Conservation (phyloP, 1,140 invertebrate genomes). For the Drosophila novamexicana region DNA sequence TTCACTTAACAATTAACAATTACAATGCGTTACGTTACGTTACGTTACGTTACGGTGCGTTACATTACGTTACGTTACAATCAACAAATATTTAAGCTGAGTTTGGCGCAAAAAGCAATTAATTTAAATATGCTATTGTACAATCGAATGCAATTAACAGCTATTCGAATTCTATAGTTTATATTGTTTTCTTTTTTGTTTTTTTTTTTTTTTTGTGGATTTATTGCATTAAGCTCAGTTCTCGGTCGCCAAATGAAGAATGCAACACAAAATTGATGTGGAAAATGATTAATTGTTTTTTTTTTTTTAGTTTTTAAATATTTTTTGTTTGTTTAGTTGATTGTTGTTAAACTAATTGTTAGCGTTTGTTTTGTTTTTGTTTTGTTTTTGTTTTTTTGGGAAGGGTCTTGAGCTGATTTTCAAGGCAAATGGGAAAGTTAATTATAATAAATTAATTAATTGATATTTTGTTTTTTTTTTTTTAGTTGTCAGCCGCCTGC, state of each 20-base stretch:
- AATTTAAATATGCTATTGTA: not conserved
- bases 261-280: not conserved
- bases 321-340: not conserved
- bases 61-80: slow-evolving; percentile 40
- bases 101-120: slow-evolving; percentile 7
- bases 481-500: slow-evolving; percentile 32
- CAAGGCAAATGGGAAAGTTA: not conserved
- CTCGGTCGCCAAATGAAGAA: slow-evolving; percentile 54
- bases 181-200: not conserved
- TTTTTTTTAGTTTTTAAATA: not conserved
- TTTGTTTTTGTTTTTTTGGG: not conserved
- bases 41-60: slow-evolving; percentile 34
- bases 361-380: not conserved
- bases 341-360: not conserved
- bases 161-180: not conserved
- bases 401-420: not conserved
- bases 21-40: slow-evolving; percentile 30
- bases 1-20: slow-evolving; percentile 29
- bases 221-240: slow-evolving; percentile 60
- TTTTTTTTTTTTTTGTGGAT: not conserved
- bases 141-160: slow-evolving; percentile 11
- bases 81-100: slow-evolving; percentile 37
- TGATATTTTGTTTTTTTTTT: not conserved
- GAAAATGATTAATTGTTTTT: slow-evolving; percentile 4
- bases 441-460: slow-evolving; percentile 7